Percentiles rank a stretch among this genome's conserved stretches.
Conservation (phyloP, 2,888 invertebrate species). For the Stramonita haemastoma region DNA sequence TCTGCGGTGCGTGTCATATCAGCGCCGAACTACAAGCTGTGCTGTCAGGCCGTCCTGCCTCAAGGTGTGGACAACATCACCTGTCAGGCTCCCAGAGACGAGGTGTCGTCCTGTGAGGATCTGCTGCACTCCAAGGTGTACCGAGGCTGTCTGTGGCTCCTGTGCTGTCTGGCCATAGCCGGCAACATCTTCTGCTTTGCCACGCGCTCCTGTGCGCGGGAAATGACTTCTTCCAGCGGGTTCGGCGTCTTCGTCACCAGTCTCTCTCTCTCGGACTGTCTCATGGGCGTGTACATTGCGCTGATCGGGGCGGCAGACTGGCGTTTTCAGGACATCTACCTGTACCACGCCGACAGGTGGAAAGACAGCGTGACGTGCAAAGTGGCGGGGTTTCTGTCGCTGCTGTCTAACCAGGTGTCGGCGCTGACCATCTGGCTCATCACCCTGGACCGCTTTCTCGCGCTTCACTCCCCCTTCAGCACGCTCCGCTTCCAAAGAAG, state of each 20-base stretch:
- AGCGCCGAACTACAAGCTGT: background rate
- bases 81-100: background rate
- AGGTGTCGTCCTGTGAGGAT: constrained; percentile 6
- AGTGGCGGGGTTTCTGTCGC: background rate
- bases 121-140: background rate
- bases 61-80: background rate
- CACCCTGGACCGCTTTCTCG: constrained; percentile 11
- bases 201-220: background rate
- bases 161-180: background rate
- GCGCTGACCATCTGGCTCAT: constrained; percentile 21
- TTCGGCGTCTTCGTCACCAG: constrained; percentile 1
- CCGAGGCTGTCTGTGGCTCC: background rate
- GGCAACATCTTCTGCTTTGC: background rate
- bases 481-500: background rate
- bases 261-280: background rate
- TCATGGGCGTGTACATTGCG: constrained; percentile 7
- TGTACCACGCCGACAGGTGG: background rate
- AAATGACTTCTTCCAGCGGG: background rate
- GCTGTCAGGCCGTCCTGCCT: background rate
- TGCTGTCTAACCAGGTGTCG: background rate
- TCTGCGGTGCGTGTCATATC: background rate
- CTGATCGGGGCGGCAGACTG: background rate
- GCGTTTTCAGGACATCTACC: background rate
- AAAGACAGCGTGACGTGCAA: background rate
- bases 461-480: constrained; percentile 11